Percentiles rank a stretch among this genome's conserved stretches.
Conservation (phyloP, 2,113 vertebrate genomes). For the Chunga burmeisteri region DNA sequence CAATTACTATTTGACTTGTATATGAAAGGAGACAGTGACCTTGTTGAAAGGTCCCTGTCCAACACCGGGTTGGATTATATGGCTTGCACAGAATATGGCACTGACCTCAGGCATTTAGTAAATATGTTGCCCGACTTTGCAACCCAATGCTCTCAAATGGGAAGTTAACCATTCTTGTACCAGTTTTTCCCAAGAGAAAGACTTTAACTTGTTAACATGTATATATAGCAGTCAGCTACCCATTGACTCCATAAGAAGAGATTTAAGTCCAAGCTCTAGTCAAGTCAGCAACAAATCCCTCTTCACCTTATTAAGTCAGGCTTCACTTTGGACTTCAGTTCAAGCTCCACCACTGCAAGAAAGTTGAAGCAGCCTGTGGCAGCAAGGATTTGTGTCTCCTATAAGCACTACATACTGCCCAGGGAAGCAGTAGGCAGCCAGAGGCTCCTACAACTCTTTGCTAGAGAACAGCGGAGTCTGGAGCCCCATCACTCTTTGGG, state of each 20-base stretch:
- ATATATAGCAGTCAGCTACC: not conserved
- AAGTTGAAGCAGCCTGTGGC: not conserved
- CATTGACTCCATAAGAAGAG: not conserved
- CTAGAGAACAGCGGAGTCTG: not conserved
- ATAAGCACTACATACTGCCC: not conserved
- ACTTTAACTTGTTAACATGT: not conserved
- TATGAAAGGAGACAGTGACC: not conserved
- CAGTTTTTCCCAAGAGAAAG: not conserved
- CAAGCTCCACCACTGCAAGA: not conserved
- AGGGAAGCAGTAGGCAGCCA: not conserved
- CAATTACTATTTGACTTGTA: not conserved
- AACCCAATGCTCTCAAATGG: accelerated
- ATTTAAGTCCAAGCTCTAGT: not conserved
- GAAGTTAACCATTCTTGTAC: not conserved
- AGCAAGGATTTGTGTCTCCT: not conserved
- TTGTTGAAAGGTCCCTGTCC: no score
- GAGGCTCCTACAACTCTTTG: not conserved
- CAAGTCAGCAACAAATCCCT: not conserved
- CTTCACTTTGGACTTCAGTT: not conserved
- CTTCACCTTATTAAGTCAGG: not conserved
- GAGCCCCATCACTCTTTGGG: not conserved
- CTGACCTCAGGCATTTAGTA: not conserved
- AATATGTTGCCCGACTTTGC: not conserved
- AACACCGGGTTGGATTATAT: not conserved
- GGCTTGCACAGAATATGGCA: not conserved